Evolutionary conservation across 1,140 invertebrate species (phyloP), one percentile per base, ranked within the genome.

Genomic region (Drosophila pallidifrons): DNA sequence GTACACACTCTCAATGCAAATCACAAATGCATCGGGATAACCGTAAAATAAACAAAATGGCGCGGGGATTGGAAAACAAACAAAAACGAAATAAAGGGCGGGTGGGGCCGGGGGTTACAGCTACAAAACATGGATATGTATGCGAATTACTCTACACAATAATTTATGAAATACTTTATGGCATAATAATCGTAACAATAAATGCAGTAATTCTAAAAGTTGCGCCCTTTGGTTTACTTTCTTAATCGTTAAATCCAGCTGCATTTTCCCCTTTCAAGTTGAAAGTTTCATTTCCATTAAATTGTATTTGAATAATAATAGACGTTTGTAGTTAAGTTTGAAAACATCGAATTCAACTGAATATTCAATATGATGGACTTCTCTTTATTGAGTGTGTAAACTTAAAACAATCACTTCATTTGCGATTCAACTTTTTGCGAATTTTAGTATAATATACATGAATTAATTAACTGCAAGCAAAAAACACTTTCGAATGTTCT

Each of bases 141-240:
- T 8, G 57, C 67, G 47, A 70, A 51, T 51, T 30, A 55, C 71
- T 83, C 77, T 66, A 57, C 63, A 79, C 71, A 82, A 82, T 77
- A 82, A 82, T 80, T 83, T 79, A 76, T 73, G 75, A 60, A 69
- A 69, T 71, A 82, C 81, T 82, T 76, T 85, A 69, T 75, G 51
- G 65, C 77, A 82, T 35, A 63, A 55, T 64, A 63, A 82, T 41
- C 46, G 49, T 65, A 76, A 68, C 60, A 82, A 83, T 70, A 45
- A 55, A 70, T 82, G 52, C 65, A 69, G 57, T 55, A 61, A 69
- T 61, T 74, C 47, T 49, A 69, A 45, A 74, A 61, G 46, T 28
- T 38, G 35, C 3, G 6, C 8, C 49, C 35, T 59, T 57, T 43
- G 41, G 11, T 43, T 13, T 49, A 15, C 15, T 38, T 20, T 32